Evolutionary conservation across 2,797 vertebrate species (phyloP), one percentile per base, ranked within the genome.

Genomic region (Luscinia megarhynchos): DNA sequence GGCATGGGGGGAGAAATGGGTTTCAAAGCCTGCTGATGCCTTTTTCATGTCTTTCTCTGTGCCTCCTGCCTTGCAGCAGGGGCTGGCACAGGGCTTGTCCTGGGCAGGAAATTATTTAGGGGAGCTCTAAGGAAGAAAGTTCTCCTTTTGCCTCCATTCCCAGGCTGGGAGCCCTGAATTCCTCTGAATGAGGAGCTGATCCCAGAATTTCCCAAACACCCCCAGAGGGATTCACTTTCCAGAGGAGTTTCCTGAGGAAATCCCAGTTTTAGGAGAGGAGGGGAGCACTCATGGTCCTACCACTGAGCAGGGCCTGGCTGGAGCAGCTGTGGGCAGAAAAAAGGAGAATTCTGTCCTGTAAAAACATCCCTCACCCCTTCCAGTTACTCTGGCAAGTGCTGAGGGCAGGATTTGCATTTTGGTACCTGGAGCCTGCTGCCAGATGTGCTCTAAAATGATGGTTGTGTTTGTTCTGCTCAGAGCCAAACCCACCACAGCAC

Each of bases 221-320:
- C 6, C 8, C 34, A 21, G 16, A 2, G 19, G 16, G 11, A 16
- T 50, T 3, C 13, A 7, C 21, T 21, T 46, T 1, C 17, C n/a
- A 26, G 1, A 5, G 21, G 18, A n/a, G 7, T 1, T 27, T 24
- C 36, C 34, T 12, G 11, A 57, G 38, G 63, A 83, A 72, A 88
- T 43, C n/a, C 16, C 48, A 38, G 29, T 54, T 45, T 22, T 12
- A 15, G 16, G 51, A 45, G 72, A 7, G 14, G 63, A 59, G 24
- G 29, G 41, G 26, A 73, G 10, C 53, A 4, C n/a, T 27, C 57
- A 11, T 5, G 26, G 9, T 7, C 53, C 43, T 0, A 1, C 23
- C 83, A 12, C 0, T 1, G 76, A 26, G 45, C 45, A 50, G 57
- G 38, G 38, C 38, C 38, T 38, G 38, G 38, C 38, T 0, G 2